These are phyloP conservation scores for Haemorhous mexicanus DNA, from an alignment of 2,113 vertebrate genomes.

Conservation along the genomic window DNA sequence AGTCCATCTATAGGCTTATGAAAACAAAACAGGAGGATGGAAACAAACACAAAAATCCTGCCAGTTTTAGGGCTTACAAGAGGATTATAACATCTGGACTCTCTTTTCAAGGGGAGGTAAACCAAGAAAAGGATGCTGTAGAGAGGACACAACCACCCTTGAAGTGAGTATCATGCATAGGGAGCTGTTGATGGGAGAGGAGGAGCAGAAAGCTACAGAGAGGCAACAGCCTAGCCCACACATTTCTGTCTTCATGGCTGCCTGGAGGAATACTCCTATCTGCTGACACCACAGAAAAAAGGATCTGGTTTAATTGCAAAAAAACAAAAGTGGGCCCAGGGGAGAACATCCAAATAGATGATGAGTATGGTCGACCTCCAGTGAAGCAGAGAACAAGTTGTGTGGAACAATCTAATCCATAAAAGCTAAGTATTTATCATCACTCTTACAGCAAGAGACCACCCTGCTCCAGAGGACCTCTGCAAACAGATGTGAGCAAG, in stretches of 20 bases:
- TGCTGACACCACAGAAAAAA: background rate
- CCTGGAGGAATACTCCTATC: background rate
- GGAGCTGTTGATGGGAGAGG: background rate
- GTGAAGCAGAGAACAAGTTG: background rate
- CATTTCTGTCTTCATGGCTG: background rate
- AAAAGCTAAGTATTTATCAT: background rate
- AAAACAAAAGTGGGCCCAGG: background rate
- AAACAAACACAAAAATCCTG: constrained; percentile 45
- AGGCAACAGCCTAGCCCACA: background rate
- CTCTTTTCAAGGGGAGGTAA: background rate
- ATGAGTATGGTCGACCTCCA: background rate
- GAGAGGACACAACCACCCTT: background rate
- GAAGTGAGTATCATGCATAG: rapidly evolving
- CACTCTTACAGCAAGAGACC: background rate
- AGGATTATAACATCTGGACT: background rate
- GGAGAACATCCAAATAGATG: background rate
- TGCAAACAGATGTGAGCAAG: background rate
- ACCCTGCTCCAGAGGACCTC: constrained; percentile 8
- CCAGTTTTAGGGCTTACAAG: constrained; percentile 11
- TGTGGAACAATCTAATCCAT: background rate
- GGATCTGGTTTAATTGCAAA: background rate
- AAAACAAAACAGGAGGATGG: constrained; percentile 23
- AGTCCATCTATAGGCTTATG: background rate
- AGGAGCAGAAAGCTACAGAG: background rate
- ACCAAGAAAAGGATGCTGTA: rapidly evolving